Evolutionary conservation across 2,113 vertebrate genomes (phyloP).

Genomic region (Psettodes erumei): DNA sequence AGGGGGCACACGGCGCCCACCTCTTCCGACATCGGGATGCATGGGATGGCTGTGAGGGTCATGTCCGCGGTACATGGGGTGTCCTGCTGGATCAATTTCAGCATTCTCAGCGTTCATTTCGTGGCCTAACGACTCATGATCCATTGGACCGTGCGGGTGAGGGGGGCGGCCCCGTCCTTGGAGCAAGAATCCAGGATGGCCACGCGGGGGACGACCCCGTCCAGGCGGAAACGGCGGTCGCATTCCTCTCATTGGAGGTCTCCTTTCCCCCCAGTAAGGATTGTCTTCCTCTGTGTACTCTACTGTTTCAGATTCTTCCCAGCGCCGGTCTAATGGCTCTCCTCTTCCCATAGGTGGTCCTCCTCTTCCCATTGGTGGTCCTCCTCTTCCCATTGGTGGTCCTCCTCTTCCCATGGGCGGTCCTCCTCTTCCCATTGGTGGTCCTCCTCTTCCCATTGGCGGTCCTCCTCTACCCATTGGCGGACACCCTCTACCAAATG

Average conservation of each 20-base stretch:
- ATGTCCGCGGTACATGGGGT: conserved; percentile 81
- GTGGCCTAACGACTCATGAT: conserved; percentile 63
- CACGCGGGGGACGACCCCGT: conserved; percentile 80
- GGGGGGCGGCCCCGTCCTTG: conserved; percentile 75
- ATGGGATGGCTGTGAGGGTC: conserved; percentile 77
- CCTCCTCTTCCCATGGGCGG: conserved; percentile 61
- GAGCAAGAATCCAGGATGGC: conserved; percentile 84
- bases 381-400: conserved; percentile 66
- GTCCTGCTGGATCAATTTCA: conserved; percentile 69
- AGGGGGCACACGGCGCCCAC: conserved; percentile 76
- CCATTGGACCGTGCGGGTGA: conserved; percentile 71
- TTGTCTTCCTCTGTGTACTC: conserved; percentile 88
- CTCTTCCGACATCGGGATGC: conserved; percentile 79
- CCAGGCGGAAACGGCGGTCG: conserved; percentile 80
- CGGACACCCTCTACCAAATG: conserved; percentile 62
- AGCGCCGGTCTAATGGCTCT: conserved; percentile 86
- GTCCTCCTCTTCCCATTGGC: conserved; percentile 51
- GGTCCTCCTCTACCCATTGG: conserved; percentile 82
- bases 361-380: conserved; percentile 64
- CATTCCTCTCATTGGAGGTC: conserved; percentile 83
- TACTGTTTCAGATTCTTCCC: conserved; percentile 85
- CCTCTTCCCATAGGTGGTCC: conserved; percentile 82
- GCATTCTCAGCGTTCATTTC: conserved; percentile 63
- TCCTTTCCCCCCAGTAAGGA: conserved; percentile 86
- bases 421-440: conserved; percentile 71